A percentile compares a stretch with the other conserved stretches of the same genome.
Conservation (phyloP, 1,140 invertebrate species). For the Adelges cooleyi region DNA sequence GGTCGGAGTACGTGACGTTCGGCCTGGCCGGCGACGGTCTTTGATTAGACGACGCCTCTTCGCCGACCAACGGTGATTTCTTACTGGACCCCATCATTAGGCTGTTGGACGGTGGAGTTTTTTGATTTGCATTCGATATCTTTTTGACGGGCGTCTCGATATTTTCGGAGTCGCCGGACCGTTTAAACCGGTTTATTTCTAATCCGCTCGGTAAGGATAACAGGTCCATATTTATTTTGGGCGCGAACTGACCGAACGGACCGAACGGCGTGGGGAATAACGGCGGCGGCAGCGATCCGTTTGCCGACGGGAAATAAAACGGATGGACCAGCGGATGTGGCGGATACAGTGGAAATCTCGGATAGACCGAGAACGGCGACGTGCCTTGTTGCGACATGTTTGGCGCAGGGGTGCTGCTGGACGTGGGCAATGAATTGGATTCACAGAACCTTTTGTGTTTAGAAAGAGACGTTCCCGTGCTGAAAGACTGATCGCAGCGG, state of each 20-base stretch:
- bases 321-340: slow-evolving; percentile 47
- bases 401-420: slow-evolving; percentile 20
- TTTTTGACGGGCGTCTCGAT: slow-evolving; percentile 22
- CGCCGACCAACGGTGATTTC: slow-evolving; percentile 51
- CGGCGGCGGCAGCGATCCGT: slow-evolving; percentile 33
- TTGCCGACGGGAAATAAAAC: slow-evolving; percentile 47
- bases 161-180: slow-evolving; percentile 30
- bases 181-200: slow-evolving; percentile 31
- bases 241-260: slow-evolving; percentile 41
- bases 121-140: slow-evolving; percentile 9
- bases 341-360: slow-evolving; percentile 37
- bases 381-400: slow-evolving; percentile 36
- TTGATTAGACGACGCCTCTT: slow-evolving; percentile 50
- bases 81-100: slow-evolving; percentile 35
- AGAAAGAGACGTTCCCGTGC: slow-evolving; percentile 67
- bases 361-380: slow-evolving; percentile 58
- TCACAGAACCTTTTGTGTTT: slow-evolving; percentile 80
- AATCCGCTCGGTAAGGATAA: background rate
- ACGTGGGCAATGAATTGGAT: slow-evolving; percentile 41
- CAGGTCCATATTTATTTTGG: slow-evolving; percentile 8
- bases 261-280: slow-evolving; percentile 34
- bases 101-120: background rate
- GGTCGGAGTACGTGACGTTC: slow-evolving; percentile 31
- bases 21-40: slow-evolving; percentile 52
- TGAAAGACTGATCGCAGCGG: slow-evolving; percentile 85